Percentiles rank a stretch among this genome's conserved stretches.
These are phyloP conservation scores for Ctenopoma multispine DNA, from an alignment of 2,797 vertebrate species.

Conservation along the genomic window DNA sequence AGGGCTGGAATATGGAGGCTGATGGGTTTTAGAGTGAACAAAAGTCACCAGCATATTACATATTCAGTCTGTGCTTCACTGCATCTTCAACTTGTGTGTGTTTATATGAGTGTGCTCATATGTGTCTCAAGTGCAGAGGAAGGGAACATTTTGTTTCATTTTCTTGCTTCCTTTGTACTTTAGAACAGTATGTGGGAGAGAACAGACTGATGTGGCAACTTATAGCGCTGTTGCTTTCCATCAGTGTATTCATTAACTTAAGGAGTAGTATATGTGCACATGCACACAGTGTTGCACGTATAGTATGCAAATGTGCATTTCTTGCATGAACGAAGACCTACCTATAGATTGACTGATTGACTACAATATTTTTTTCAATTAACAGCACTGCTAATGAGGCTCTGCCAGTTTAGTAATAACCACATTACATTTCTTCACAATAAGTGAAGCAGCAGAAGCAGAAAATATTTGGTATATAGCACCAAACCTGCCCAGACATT, in stretches of 20 bases:
- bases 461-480: too few relatives aligned
- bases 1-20: conserved; percentile 20
- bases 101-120: conserved; percentile 7
- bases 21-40: conserved; percentile 26
- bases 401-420: too few relatives aligned
- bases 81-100: conserved; percentile 10
- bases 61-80: conserved; percentile 1
- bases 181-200: conserved; percentile 74
- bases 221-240: conserved; percentile 78
- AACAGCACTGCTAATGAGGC: too few relatives aligned
- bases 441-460: too few relatives aligned
- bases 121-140: conserved; percentile 1
- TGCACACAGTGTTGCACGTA: background rate
- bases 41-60: conserved; percentile 15
- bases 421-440: too few relatives aligned
- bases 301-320: too few relatives aligned
- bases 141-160: conserved; percentile 11
- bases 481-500: too few relatives aligned
- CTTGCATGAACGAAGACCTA: too few relatives aligned
- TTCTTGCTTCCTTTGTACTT: conserved; percentile 33
- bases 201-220: conserved; percentile 55
- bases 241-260: conserved; percentile 69
- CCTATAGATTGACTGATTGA: too few relatives aligned
- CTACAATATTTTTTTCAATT: too few relatives aligned
- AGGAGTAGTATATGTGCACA: background rate